Percentiles rank a stretch among this genome's conserved stretches.
Conservation (phyloP, 2,888 invertebrate genomes). For the Leucoptera coffeella region DNA sequence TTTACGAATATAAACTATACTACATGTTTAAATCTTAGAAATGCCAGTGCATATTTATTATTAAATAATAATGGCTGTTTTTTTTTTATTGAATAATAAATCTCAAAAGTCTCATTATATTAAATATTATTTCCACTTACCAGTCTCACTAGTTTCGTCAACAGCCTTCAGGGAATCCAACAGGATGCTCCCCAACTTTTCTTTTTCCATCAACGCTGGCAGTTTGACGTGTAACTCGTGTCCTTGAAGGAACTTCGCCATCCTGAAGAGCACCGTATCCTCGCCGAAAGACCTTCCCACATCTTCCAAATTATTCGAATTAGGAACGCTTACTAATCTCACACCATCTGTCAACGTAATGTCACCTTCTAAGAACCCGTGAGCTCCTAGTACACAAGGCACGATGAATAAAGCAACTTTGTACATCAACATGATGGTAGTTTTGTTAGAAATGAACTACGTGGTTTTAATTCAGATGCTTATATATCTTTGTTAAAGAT, state of each 20-base stretch:
- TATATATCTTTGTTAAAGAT: constrained; percentile 38
- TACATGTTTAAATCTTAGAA: no score
- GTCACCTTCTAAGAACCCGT: constrained; percentile 33
- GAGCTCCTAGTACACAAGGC: constrained; percentile 14
- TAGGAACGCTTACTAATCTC: constrained; percentile 49
- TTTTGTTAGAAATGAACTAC: neutral
- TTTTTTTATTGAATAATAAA: no score
- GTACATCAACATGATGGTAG: constrained; percentile 3
- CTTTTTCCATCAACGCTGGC: constrained; percentile 61
- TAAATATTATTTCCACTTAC: no score
- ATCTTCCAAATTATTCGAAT: constrained; percentile 39
- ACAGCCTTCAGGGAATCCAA: constrained; percentile 43
- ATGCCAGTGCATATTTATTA: no score
- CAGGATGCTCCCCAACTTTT: constrained; percentile 56
- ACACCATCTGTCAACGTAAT: constrained; percentile 59
- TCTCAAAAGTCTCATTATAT: no score
- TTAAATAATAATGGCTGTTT: no score
- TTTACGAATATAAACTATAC: no score
- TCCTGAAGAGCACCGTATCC: constrained; percentile 46
- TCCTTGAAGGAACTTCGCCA: constrained; percentile 62
- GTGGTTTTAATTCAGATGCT: no score
- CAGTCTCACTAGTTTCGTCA: constrained; percentile 33
- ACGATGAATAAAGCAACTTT: constrained; percentile 14
- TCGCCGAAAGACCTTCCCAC: constrained; percentile 36
- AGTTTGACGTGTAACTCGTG: constrained; percentile 69